phyloP scores from a whole-genome alignment of 2,888 invertebrate genomes.

The Melolontha melolontha region DNA sequence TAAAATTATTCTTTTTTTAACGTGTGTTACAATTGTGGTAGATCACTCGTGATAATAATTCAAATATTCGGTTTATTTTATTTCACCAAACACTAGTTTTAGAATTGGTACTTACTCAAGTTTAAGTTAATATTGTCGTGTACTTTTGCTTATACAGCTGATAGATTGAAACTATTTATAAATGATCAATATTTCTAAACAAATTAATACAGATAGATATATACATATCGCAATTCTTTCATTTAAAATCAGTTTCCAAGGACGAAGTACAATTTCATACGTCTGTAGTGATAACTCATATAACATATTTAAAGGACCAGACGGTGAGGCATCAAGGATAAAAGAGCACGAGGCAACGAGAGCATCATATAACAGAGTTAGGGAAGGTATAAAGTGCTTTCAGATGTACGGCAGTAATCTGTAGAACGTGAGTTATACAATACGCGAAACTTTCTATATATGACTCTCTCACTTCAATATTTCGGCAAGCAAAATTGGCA shows the following conservation, averaged over 20 bases:
- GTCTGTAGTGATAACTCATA: constrained; percentile 19
- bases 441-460: constrained; percentile 38
- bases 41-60: too few relatives aligned
- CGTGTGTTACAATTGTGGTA: too few relatives aligned
- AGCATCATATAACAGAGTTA: constrained; percentile 41
- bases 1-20: too few relatives aligned
- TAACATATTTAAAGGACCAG: constrained; percentile 37
- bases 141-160: too few relatives aligned
- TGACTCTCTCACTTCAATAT: constrained; percentile 26
- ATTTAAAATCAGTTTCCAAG: not conserved
- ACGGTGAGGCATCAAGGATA: constrained; percentile 22
- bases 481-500: constrained; percentile 39
- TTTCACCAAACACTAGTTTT: too few relatives aligned
- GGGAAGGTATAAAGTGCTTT: constrained; percentile 42
- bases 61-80: too few relatives aligned
- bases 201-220: too few relatives aligned
- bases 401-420: constrained; percentile 42
- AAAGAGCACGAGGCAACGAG: constrained; percentile 27
- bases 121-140: too few relatives aligned
- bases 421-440: constrained; percentile 41
- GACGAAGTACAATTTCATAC: constrained; percentile 14
- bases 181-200: too few relatives aligned
- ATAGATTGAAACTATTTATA: too few relatives aligned
- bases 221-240: too few relatives aligned
- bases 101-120: too few relatives aligned